These are phyloP conservation scores for Heliothis virescens DNA, from an alignment of 1,140 invertebrate species.

Conservation along the genomic window DNA sequence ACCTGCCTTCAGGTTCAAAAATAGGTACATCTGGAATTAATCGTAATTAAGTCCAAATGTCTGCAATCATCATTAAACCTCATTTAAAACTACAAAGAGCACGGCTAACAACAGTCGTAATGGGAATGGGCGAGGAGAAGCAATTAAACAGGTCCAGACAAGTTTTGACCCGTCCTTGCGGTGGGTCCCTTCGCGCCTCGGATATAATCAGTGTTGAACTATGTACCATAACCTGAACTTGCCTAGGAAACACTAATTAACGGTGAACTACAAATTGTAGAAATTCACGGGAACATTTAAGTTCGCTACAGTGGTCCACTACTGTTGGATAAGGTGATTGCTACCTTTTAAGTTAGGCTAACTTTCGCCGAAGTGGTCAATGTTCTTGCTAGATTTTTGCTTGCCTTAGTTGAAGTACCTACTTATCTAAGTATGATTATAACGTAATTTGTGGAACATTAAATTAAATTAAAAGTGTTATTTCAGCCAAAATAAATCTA, in stretches of 20 bases:
- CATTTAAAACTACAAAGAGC: constrained; percentile 51
- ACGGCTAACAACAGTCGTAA: constrained; percentile 44
- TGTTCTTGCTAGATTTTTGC: background rate
- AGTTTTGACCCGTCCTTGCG: constrained; percentile 49
- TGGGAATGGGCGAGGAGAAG: constrained; percentile 32
- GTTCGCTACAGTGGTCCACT: background rate
- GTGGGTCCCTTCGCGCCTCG: constrained; percentile 43
- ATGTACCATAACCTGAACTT: constrained; percentile 39
- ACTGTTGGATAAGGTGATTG: constrained; percentile 20
- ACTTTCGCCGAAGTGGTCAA: background rate
- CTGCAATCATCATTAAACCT: constrained; percentile 48
- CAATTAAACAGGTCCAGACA: constrained; percentile 49
- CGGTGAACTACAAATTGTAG: constrained; percentile 39
- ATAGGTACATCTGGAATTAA: background rate
- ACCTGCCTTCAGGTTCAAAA: background rate
- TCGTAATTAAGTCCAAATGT: constrained; percentile 19
- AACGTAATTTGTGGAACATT: no score
- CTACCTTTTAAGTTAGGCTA: constrained; percentile 4
- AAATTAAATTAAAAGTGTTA: no score
- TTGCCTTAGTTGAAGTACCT: background rate
- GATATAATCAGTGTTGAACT: constrained; percentile 52
- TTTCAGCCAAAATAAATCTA: background rate
- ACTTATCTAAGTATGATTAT: no score
- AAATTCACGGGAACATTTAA: constrained; percentile 10
- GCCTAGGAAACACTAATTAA: constrained; percentile 44